Evolutionary conservation across 37 sponge, comb jelly and placozoan species (phyloP).

Genomic region (Cliona cf. orientalis): DNA sequence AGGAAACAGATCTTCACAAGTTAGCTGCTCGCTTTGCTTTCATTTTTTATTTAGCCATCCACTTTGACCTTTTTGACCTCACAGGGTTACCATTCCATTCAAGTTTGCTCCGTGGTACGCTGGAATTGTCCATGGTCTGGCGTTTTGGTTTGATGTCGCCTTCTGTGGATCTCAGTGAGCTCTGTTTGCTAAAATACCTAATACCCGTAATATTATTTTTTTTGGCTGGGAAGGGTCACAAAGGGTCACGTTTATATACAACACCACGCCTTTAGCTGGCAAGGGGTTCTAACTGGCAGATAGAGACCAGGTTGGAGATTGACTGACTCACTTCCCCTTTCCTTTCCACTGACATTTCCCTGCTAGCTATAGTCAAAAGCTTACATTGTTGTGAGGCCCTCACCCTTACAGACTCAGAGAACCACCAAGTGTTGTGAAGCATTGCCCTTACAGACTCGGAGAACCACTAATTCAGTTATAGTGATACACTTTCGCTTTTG

Average conservation of each 20-base stretch:
- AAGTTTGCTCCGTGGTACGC: slow-evolving; percentile 47
- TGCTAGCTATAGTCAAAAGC: neutral
- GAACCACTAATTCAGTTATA: neutral
- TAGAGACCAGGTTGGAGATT: too few species aligned
- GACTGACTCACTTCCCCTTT: too few species aligned
- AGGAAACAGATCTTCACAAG: slow-evolving; percentile 85
- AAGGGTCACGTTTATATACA: too few species aligned
- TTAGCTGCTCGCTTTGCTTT: slow-evolving; percentile 1
- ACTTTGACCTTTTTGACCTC: neutral
- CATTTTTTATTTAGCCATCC: neutral
- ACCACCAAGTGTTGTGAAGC: too few species aligned
- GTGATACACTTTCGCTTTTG: neutral
- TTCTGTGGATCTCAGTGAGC: slow-evolving; percentile 91
- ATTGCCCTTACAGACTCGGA: too few species aligned
- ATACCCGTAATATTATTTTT: too few species aligned
- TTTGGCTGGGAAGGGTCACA: too few species aligned
- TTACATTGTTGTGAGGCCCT: neutral
- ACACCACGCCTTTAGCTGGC: too few species aligned
- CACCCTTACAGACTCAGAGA: neutral
- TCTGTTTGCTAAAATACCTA: too few species aligned
- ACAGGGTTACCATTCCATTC: slow-evolving; percentile 82
- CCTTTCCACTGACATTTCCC: too few species aligned
- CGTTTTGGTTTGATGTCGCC: slow-evolving; percentile 99
- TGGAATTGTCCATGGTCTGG: slow-evolving; percentile 93
- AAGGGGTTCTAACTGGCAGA: too few species aligned